Evolutionary conservation across 2,797 vertebrate genomes (phyloP), one percentile per base, ranked within the genome.

Genomic region (Eulemur albifrons): DNA sequence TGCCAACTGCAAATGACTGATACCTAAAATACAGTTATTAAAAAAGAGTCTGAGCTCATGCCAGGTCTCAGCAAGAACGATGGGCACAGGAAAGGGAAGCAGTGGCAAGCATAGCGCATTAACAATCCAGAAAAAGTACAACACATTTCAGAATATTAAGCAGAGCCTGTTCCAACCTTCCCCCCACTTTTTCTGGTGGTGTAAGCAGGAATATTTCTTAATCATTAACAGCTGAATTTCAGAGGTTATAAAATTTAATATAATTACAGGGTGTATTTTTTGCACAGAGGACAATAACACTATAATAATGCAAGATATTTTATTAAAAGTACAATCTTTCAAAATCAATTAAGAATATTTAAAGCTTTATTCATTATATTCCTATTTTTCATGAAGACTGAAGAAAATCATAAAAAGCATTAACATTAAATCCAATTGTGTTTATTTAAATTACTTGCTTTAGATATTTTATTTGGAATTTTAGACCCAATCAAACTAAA

Each of bases 361-460:
- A 67, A 76, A 88, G 67, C 20, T 94, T 84, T 69, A 73, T 72
- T 91, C n/a, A 90, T 27, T 59, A 52, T 70, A 67, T 57, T 86
- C 45, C 25, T 85, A 50, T 88, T 87, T 93, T 70, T 52, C 43
- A 82, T 30, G 18, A 89, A 89, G 32, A 93, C n/a, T 69, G 17
- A 88, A 45, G 63, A 95, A 97, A 95, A 69, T 61, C 50, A 70
- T 50, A 38, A 90, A 65, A 72, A 75, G 59, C 30, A 65, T 4
- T 59, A 5, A 88, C 18, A 95, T 50, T 96, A 88, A 90, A 69
- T 84, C 50, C 63, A 83, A 50, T 65, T 87, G 81, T 40, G 12
- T 75, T 90, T 94, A 93, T 85, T 90, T 91, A 94, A 95, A 35
- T 94, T 77, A 90, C 18, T n/a, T 95, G 18, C 32, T 95, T 94